Percentiles rank a stretch among this genome's conserved stretches.
These are phyloP conservation scores for Thunnus albacares DNA, from an alignment of 2,797 vertebrate species.

Conservation along the genomic window DNA sequence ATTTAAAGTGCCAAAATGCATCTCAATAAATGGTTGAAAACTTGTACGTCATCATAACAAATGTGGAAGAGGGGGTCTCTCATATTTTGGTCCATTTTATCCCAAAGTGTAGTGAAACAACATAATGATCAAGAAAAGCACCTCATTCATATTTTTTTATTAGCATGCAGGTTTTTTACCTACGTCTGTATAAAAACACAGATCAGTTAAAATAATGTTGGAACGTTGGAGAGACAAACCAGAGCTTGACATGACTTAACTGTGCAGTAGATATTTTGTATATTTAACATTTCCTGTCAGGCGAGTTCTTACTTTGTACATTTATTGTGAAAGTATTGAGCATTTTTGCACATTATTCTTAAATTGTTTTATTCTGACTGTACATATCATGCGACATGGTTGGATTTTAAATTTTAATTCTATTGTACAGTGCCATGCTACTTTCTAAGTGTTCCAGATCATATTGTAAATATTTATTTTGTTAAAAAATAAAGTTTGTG, in stretches of 20 bases:
- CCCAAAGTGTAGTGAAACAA: slow-evolving; percentile 15
- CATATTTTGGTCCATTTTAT: neutral
- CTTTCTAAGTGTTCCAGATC: slow-evolving; percentile 75
- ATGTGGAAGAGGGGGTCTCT: neutral
- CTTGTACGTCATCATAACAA: neutral
- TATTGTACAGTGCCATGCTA: slow-evolving; percentile 65
- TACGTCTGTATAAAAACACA: neutral
- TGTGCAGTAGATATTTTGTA: slow-evolving; percentile 53
- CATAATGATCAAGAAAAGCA: neutral
- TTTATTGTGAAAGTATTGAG: slow-evolving; percentile 49
- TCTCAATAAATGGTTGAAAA: slow-evolving; percentile 31
- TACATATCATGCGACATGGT: slow-evolving; percentile 30
- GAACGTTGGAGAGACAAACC: slow-evolving; percentile 21
- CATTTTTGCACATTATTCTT: slow-evolving; percentile 64
- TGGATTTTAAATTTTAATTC: slow-evolving; percentile 46
- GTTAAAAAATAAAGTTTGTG: slow-evolving; percentile 80
- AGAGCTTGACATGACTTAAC: slow-evolving; percentile 38
- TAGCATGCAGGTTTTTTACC: slow-evolving; percentile 47
- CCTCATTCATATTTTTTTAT: slow-evolving; percentile 20
- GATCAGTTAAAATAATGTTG: neutral
- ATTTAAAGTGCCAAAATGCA: slow-evolving; percentile 51
- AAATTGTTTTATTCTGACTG: slow-evolving; percentile 36
- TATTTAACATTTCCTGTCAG: slow-evolving; percentile 43
- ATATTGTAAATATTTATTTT: slow-evolving; percentile 86
- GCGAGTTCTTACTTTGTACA: slow-evolving; percentile 37